Conservation (phyloP, 2,113 vertebrate genomes). For the Spilogale gracilis region DNA sequence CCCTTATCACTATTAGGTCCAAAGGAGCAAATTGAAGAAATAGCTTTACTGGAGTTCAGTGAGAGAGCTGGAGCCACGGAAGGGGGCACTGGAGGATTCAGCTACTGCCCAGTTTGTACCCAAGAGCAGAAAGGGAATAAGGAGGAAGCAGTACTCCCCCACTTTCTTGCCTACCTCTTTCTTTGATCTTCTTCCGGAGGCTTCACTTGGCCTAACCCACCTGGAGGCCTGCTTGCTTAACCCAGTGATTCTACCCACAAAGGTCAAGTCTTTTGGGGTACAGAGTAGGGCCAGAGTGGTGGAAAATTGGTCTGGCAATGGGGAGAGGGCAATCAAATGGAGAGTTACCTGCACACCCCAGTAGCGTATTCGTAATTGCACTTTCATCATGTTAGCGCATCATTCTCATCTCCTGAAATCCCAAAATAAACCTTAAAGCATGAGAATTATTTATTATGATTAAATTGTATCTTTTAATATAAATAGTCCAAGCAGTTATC, state of each 20-base stretch:
- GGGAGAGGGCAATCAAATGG: not conserved
- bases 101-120: not conserved
- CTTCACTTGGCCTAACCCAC: not conserved
- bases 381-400: not conserved
- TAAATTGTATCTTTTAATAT: conserved; percentile 44
- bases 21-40: conserved; percentile 38
- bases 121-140: not conserved
- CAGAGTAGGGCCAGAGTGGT: not conserved
- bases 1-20: not conserved
- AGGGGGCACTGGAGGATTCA: not conserved
- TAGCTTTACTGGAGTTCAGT: not conserved
- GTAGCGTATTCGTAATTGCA: not conserved
- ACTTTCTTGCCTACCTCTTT: not conserved
- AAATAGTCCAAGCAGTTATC: conserved; percentile 26
- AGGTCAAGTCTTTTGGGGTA: not conserved
- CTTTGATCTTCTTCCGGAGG: not conserved
- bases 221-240: not conserved
- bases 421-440: conserved; percentile 22
- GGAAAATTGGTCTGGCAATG: not conserved
- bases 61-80: not conserved
- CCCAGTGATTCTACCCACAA: not conserved
- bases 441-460: conserved; percentile 49
- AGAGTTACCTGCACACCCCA: not conserved
- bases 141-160: not conserved
- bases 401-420: conserved; percentile 28